phyloP scores from a whole-genome alignment of 2,888 invertebrate species.

The Nephrotoma guestfalica region DNA sequence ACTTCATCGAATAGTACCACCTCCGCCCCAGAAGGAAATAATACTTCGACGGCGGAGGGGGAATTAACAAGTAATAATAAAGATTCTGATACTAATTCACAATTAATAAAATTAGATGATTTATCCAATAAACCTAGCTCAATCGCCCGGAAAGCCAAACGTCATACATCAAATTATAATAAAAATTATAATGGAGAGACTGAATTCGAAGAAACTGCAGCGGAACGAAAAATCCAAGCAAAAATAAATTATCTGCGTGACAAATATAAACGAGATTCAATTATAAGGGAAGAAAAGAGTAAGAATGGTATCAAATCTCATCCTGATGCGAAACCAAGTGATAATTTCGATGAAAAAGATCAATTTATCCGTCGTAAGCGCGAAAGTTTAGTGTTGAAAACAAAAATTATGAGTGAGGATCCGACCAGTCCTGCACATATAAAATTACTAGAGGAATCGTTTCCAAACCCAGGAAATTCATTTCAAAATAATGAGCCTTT shows the following conservation, averaged over 20 bases:
- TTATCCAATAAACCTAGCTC: conserved; percentile 1
- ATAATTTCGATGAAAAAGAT: background rate
- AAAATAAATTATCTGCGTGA: conserved; percentile 7
- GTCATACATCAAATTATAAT: background rate
- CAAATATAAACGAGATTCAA: conserved; percentile 7
- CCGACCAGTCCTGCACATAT: conserved; percentile 18
- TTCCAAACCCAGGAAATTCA: conserved; percentile 18
- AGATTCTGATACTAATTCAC: background rate
- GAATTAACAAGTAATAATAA: background rate
- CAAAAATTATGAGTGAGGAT: background rate
- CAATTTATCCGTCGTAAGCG: background rate
- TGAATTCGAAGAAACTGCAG: background rate
- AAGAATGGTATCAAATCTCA: background rate
- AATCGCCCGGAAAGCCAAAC: background rate
- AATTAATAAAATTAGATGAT: background rate
- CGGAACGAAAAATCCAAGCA: conserved; percentile 2
- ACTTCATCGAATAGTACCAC: background rate
- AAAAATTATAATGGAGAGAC: background rate
- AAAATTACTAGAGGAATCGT: conserved; percentile 25
- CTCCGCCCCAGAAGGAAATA: background rate
- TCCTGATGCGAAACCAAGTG: background rate
- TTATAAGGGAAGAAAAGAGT: background rate
- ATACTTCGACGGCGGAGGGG: background rate
- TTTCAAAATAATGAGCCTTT: background rate
- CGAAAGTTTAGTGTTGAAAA: background rate